These are phyloP conservation scores for human DNA, from an alignment of 2,113 vertebrate genomes.

Conservation along the genomic window DNA sequence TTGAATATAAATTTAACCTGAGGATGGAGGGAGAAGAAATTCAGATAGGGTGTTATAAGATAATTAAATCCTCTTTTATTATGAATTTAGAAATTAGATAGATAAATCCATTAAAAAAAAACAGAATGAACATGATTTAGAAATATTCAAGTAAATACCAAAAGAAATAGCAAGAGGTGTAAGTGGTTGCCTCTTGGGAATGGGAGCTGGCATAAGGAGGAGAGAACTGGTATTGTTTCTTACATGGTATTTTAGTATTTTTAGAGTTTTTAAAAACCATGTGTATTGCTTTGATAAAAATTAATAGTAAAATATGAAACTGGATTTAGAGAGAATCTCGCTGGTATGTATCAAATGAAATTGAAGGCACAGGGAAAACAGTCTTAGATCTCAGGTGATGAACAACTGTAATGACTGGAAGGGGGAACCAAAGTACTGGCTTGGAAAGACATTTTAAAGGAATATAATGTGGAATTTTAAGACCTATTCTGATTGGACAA, in stretches of 20 bases:
- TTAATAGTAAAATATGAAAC: conserved; percentile 8
- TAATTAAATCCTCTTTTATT: neutral
- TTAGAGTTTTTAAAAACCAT: neutral
- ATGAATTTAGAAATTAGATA: conserved; percentile 28
- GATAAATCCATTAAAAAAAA: neutral
- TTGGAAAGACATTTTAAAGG: conserved; percentile 11
- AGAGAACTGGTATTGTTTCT: neutral
- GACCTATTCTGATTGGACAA: neutral
- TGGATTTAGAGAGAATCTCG: neutral
- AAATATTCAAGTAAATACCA: neutral
- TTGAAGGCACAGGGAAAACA: neutral
- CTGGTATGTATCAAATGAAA: neutral
- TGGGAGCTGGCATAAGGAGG: neutral
- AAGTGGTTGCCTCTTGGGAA: neutral
- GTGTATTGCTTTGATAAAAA: conserved; percentile 11
- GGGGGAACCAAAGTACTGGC: neutral
- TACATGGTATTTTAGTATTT: neutral
- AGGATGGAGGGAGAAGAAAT: no score
- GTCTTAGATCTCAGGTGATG: neutral
- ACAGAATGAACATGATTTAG: conserved; percentile 33
- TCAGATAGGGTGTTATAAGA: no score
- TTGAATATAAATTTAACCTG: no score
- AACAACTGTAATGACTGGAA: neutral
- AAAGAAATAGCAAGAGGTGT: neutral
- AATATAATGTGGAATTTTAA: neutral